A percentile compares a stretch with the other conserved stretches of the same genome.
Conservation (phyloP, 2,797 vertebrate genomes). For the Rhinogobio ventralis region DNA sequence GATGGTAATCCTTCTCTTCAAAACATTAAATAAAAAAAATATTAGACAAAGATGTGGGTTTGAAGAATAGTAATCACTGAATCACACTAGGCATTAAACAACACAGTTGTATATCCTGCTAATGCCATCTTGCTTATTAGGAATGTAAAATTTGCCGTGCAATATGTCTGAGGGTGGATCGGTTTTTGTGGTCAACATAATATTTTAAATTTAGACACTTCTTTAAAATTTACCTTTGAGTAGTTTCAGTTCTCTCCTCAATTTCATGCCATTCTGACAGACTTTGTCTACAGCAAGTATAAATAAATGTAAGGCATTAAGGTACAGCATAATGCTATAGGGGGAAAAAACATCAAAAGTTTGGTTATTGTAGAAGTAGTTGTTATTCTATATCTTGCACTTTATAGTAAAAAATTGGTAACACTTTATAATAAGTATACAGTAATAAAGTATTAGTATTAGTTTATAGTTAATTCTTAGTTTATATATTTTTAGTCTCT, state of each 20-base stretch:
- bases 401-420: background rate
- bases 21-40: background rate
- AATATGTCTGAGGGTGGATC: background rate
- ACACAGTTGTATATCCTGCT: background rate
- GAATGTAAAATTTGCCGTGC: background rate
- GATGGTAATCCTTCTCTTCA: background rate
- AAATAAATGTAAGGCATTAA: slow-evolving; percentile 35
- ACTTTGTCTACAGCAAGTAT: background rate
- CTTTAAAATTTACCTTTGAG: background rate
- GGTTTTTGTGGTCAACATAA: slow-evolving; percentile 6
- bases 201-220: background rate
- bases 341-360: background rate
- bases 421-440: background rate
- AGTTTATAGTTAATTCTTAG: background rate
- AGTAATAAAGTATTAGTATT: background rate
- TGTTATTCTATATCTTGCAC: background rate
- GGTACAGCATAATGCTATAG: slow-evolving; percentile 4
- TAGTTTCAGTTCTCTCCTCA: slow-evolving; percentile 35
- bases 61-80: background rate
- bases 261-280: background rate
- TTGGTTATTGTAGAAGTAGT: background rate
- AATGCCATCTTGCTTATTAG: background rate
- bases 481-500: background rate
- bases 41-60: background rate
- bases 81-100: background rate